Base-by-base conservation (phyloP, 2,113 vertebrate species). In the Maccullochella peelii region DNA sequence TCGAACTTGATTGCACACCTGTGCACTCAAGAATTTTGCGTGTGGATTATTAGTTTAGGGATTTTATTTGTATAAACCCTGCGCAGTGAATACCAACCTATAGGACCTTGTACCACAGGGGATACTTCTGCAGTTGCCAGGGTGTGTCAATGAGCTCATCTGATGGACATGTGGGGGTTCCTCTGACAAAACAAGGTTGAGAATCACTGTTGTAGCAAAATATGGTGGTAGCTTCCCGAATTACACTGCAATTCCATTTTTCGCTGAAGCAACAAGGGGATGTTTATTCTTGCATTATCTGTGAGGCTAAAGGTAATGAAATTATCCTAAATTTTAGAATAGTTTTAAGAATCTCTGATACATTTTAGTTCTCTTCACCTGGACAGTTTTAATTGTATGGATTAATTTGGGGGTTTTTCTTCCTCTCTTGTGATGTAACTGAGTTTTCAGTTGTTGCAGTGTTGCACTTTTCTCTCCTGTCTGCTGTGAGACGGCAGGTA, bases 401-500 rank as follows among this genome's bases (percentile, higher is more conserved):
- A 3, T 62, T 8, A 0, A 21, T 23, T 55, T 42, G 21, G 16
- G 9, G 16, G 9, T 57, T 14, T 38, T 74, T 50, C 79, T 23
- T 33, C 27, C 73, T 25, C 8, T 49, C 1, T 20, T 57, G 25
- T 20, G 21, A 47, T 20, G 23, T 20, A 50, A 6, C 47, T 12
- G n/a, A 16, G 16, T 38, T 38, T 49, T 14, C 52, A 15, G n/a
- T n/a, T n/a, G n/a, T n/a, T 40, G 40, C 59, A 18, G 0, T 21
- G 47, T 63, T n/a, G 3, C 27, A 30, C 27, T 30, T 6, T 30
- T 9, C 21, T 10, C 4, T 50, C 21, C 12, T 14, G 6, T 61
- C 57, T 73, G 74, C 73, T 49, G 66, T 52, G 47, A 55, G 49
- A 50, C 18, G 25, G 15, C 8, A 20, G 82, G 27, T 55, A 38